Base-by-base conservation (phyloP, 2,888 invertebrate species). In the Dasysyrphus albostriatus region DNA sequence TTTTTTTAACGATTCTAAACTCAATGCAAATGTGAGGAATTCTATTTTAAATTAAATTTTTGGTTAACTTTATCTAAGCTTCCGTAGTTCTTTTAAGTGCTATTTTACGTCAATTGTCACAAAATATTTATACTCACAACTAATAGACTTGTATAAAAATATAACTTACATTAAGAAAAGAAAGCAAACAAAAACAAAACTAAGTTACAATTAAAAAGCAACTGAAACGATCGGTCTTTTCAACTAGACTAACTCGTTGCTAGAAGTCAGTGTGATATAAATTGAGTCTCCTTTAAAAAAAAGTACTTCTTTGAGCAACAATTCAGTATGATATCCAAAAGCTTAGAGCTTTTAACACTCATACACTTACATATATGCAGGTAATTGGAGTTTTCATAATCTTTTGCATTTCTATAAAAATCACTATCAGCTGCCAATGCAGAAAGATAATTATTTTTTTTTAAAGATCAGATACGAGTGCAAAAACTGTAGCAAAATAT, bases 261-360 rank as follows among this genome's bases (percentile, higher is more conserved):
- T 19, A 3, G 14, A 49, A 58, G 65, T 14, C 79, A 70, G 24
- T 49, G 61, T 79, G 49, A 75, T 83, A 70, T 83, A 79, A 75
- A 75, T 78, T 79, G 59, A 78, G 72, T 69, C 42, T 58, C 32
- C 47, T 63, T 69, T 7, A 39, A 58, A 56, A 39, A 69, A 63
- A 42, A 58, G 51, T 72, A 67, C 77, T 51, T 49, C 42, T 61
- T 65, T 37, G 49, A 67, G 58, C 32, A 59, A 39, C 61, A 56
- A 56, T 69, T 58, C 10, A 12, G 19, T 73, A 49, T 37, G 29
- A 61, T 73, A 61, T 65, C 7, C 56, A 56, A 16, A 72, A 84
- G 83, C 83, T 84, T 72, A 4, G 51, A 84, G 83, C 83, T 84
- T 84, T 83, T 51, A 69, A 32, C 61, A 74, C 63, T 56, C 39